phyloP scores from a whole-genome alignment of 2,888 invertebrate genomes.

The Fragum sueziense region DNA sequence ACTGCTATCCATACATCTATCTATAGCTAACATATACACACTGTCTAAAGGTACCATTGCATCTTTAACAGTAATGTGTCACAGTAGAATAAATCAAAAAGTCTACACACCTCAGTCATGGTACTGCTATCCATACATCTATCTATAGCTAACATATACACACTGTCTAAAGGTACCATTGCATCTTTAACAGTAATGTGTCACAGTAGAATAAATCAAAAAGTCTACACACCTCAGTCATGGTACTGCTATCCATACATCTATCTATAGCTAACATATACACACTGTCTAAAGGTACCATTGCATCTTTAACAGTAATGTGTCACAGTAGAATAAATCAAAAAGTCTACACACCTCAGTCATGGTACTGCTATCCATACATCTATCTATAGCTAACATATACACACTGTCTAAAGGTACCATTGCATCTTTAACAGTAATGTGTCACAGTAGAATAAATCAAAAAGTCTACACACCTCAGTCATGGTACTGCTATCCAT shows the following conservation, averaged over 20 bases:
- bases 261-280: slow-evolving; percentile 74
- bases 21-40: slow-evolving; percentile 75
- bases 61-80: slow-evolving; percentile 63
- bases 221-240: slow-evolving; percentile 66
- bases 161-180: slow-evolving; percentile 77
- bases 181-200: slow-evolving; percentile 76
- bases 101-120: slow-evolving; percentile 68
- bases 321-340: slow-evolving; percentile 15
- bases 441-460: no score
- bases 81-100: slow-evolving; percentile 40
- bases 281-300: slow-evolving; percentile 77
- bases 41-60: slow-evolving; percentile 77
- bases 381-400: slow-evolving; percentile 72
- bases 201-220: no score
- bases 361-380: slow-evolving; percentile 73
- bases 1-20: slow-evolving; percentile 67
- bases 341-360: slow-evolving; percentile 65
- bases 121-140: slow-evolving; percentile 69
- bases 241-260: slow-evolving; percentile 70
- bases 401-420: slow-evolving; percentile 75
- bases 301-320: slow-evolving; percentile 76
- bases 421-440: slow-evolving; percentile 77
- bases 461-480: slow-evolving; percentile 71
- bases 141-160: slow-evolving; percentile 75
- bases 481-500: slow-evolving; percentile 73